Evolutionary conservation across 1,140 invertebrate genomes (phyloP), one percentile per base, ranked within the genome.

Genomic region (Cydia strobilella): DNA sequence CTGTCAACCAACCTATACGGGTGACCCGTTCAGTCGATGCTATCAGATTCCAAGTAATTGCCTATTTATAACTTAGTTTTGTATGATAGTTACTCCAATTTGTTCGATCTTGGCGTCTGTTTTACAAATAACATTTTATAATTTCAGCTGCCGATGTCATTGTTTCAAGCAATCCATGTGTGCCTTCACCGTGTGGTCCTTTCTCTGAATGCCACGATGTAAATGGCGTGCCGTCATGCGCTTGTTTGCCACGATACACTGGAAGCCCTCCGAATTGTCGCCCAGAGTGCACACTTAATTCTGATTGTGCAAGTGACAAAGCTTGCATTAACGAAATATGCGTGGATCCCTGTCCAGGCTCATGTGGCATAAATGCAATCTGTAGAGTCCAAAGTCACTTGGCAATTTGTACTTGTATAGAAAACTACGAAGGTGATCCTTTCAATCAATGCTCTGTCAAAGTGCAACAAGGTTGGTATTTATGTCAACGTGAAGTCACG

Each of bases 321-420:
- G 95, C 96, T 13, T 97, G 97, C 83, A 95, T 96, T 39, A 95
- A 95, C 82, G 94, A 95, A 77, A 96, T 95, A 90, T 97, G 97
- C 86, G 90, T 94, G 74, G 94, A 97, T 87, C 96, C 96, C 25
- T 97, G 96, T 80, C 95, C 95, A n/a, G 96, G 95, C 76, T 95
- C 95, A 35, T 97, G 96, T 88, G 96, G 96, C 18, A 84, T 92
- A 2, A 96, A 97, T 85, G 95, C 96, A n/a, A 92, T 95, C 72
- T 97, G 96, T 82, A 94, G 95, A 89, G 96, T 96, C 1, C 94
- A 96, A 15, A 96, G 95, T 81, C 96, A 97, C 84, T 82, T 95
- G 42, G 96, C 96, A 15, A 94, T 95, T 45, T 97, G 96, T 86
- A 95, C 94, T 75, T 97, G 97, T 82, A 86, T 90, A 0, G 86